Evolutionary conservation across 2,113 vertebrate species (phyloP), one percentile per base, ranked within the genome.

Genomic region (Chroicocephalus ridibundus): DNA sequence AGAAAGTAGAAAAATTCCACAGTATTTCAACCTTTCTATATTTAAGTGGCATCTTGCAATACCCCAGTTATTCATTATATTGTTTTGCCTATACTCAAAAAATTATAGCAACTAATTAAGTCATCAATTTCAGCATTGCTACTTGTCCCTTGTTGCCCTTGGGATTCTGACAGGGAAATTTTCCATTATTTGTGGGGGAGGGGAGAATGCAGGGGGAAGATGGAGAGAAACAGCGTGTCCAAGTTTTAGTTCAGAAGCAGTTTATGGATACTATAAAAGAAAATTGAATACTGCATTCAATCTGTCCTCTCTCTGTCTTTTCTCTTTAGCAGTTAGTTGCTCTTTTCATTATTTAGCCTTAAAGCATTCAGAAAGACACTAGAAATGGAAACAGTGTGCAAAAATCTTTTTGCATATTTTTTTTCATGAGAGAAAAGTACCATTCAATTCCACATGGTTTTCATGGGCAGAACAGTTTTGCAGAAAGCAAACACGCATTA

Each of bases 61-160:
- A 29, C n/a, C 31, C 11, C 26, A 58, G 62, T 65, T 82, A 92
- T 78, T 87, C 27, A 51, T 86, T 66, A n/a, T 69, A 55, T 61
- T 54, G 9, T 71, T 92, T 78, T 78, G 22, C 15, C 36, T 68
- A 36, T 55, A 76, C 17, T 82, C 71, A 51, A 51, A 82, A 86
- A 86, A 95, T 92, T 83, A 75, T 15, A 66, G 10, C 17, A 77
- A 58, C 29, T 94, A 94, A 96, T 91, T 82, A 93, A 82, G 38
- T 27, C 49, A 94, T 80, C 76, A 44, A 8, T 95, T 94, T 92
- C 64, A 85, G 17, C 54, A 68, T 31, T 66, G 12, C 7, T 38
- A 10, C n/a, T 27, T 84, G 54, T 70, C 46, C 31, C 54, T 88
- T 69, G n/a, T 15, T 77, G 65, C 10, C 61, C 61, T 90, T 16